Conservation (phyloP, 2,797 vertebrate species). For the Dendrocincla tyrannina region DNA sequence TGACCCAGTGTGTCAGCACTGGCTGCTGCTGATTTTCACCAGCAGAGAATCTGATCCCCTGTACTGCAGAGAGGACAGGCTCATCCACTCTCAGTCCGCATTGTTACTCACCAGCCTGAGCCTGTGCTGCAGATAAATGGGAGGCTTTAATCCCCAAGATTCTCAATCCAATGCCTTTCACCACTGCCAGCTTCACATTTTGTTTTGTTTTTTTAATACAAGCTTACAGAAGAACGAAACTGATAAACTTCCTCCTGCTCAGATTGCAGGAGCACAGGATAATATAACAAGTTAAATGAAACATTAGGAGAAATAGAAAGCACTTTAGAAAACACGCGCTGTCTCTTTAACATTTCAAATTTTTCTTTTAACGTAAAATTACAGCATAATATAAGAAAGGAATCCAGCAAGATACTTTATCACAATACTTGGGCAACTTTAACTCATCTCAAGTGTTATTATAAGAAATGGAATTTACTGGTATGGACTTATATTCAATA, state of each 20-base stretch:
- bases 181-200: background rate
- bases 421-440: conserved; percentile 79
- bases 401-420: conserved; percentile 74
- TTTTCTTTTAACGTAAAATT: conserved; percentile 77
- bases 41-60: background rate
- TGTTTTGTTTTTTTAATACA: background rate
- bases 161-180: background rate
- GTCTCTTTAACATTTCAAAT: conserved; percentile 74
- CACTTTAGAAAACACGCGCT: conserved; percentile 51
- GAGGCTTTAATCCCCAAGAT: background rate
- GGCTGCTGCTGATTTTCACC: background rate
- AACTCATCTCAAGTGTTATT: conserved; percentile 86
- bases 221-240: background rate
- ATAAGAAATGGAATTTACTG: conserved; percentile 86
- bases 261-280: background rate
- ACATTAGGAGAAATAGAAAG: conserved; percentile 60
- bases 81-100: background rate
- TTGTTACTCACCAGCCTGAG: background rate
- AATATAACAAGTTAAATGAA: conserved; percentile 64
- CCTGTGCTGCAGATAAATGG: background rate
- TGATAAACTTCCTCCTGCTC: conserved; percentile 46
- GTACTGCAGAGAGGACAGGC: background rate
- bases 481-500: conserved; percentile 83
- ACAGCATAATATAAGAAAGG: conserved; percentile 68
- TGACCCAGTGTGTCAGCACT: background rate